Base-by-base conservation (phyloP, 2,797 vertebrate species). In the Sebastolobus altivelis region DNA sequence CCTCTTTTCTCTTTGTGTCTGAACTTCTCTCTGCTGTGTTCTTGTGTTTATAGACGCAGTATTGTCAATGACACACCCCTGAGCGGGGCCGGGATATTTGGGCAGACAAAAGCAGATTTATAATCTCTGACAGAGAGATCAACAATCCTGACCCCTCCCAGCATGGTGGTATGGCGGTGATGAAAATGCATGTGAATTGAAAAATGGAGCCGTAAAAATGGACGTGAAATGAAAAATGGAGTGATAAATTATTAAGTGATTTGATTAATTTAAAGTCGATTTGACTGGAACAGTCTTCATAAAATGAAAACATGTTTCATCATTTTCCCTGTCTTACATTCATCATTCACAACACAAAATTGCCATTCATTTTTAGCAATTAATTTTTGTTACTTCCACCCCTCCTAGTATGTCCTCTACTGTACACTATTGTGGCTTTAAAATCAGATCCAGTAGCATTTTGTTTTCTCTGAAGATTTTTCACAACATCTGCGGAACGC, bases 11-110 rank as follows among this genome's bases (percentile, higher is more conserved):
- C 1, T 14, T 29, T 72, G 60, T 49, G 54, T 66, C 22, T 73
- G 13, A 59, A 16, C 40, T 10, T 83, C 61, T 73, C 61, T 40
- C 58, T 27, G 75, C 54, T 65, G 35, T 66, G 72, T 75, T 75
- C 35, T 72, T 63, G 79, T 66, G 87, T 94, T 94, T 94, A 94
- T 95, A 94, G 76, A 73, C 10, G 72, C 55, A 70, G 70, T 55
- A 60, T 76, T 8, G 1, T 84, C 60, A 38, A 31, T 60, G 88
- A 86, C 90, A 86, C 80, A 86, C 89, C 91, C 90, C 87, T 75
- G 55, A 82, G 4, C 0, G 31, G 75, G 52, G 40, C 55, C 20
- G 62, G 14, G 66, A 22, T 38, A 56, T 46, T n/a, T 60, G 70
- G 68, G 46, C 33, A 66, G 75, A 70, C 77, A 61, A 55, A 52